Base-by-base conservation (phyloP, 2,113 vertebrate genomes). In the Dolichotis patagonum region DNA sequence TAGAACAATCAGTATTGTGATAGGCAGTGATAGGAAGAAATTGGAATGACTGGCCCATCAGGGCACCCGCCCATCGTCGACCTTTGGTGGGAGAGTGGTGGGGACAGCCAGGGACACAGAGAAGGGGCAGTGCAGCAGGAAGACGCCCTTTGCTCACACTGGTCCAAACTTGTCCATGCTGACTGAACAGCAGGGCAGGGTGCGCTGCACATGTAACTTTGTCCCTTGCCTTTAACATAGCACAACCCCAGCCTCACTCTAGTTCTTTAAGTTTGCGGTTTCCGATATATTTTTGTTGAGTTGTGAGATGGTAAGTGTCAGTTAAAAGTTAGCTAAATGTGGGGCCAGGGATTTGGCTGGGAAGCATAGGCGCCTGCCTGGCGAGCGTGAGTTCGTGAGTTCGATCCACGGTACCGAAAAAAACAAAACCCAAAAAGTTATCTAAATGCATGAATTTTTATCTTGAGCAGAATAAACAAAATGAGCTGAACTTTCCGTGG, bases 281-380 rank as follows among this genome's bases (percentile, higher is more conserved):
- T 80, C 6, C 71, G 63, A 77, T 54, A 30, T 69, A 35, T 54
- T 95, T 96, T 94, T 75, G 26, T 52, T 85, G 71, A 88, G 41
- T 80, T 80, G 32, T 58, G 5, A 46, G 20, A 52, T 32, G 63
- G 19, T 5, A 80, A 12, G 4, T 56, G 56, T 69, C 63, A 41
- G 17, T 71, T 71, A 71, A 75, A 75, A 75, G 46, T 75, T 16
- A 28, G 26, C 73, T 75, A 75, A 46, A 46, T 28, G 24, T 52
- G 49, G 49, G 49, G 7, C 49, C 10, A 11, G 9, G 49, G 49
- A 52, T 52, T 52, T 52, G 49, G 49, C 49, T 11, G 7, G 2
- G 11, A 10, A 11, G 49, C 49, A 52, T 11, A 52, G 49, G 49
- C 49, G 10, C 9, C 49, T 52, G 49, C 49, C 49, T 52, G 49